Evolutionary conservation across 1,140 invertebrate species (phyloP).

Genomic region (Heliconius himera): DNA sequence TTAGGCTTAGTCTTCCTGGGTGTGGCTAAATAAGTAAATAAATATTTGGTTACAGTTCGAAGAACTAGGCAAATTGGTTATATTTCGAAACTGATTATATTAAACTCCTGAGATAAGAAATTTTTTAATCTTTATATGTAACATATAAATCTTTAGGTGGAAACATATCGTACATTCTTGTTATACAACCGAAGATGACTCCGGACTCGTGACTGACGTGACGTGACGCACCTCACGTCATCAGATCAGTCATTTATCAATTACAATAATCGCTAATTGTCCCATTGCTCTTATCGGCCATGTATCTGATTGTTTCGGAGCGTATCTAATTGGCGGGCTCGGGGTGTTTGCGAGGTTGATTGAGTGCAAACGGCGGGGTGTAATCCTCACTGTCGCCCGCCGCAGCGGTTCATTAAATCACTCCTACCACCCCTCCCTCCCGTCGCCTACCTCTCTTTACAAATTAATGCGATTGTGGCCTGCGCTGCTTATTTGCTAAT

Average conservation of each 20-base stretch:
- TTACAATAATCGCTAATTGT: slow-evolving; percentile 62
- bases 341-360: slow-evolving; percentile 79
- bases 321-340: slow-evolving; percentile 79
- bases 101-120: not conserved
- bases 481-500: slow-evolving; percentile 54
- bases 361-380: slow-evolving; percentile 79
- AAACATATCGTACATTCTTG: not conserved
- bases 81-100: not conserved
- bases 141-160: not conserved
- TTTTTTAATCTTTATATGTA: not conserved
- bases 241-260: slow-evolving; percentile 25
- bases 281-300: slow-evolving; percentile 70
- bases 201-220: slow-evolving; percentile 4
- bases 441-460: slow-evolving; percentile 61
- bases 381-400: slow-evolving; percentile 74
- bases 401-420: slow-evolving; percentile 79
- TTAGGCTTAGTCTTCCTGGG: slow-evolving; percentile 31
- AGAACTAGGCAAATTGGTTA: not conserved
- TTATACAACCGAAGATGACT: not conserved
- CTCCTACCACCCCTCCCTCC: slow-evolving; percentile 45
- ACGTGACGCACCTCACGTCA: not conserved
- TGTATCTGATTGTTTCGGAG: slow-evolving; percentile 75
- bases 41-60: not conserved
- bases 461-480: slow-evolving; percentile 77
- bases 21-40: slow-evolving; percentile 18